Conservation (phyloP, 2,113 vertebrate species). For the Plestiodon gilberti region DNA sequence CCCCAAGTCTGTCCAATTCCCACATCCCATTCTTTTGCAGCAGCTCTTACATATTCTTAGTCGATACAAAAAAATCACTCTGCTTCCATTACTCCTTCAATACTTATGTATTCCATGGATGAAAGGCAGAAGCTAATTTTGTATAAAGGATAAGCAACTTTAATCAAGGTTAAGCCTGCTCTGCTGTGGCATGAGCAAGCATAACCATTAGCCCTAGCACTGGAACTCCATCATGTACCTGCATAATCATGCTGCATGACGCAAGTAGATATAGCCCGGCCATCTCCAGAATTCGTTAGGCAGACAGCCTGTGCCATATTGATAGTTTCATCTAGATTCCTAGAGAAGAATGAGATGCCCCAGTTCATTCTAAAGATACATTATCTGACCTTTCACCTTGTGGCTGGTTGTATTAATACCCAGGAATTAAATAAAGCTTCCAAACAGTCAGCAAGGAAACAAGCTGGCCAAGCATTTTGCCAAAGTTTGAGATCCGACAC, state of each 20-base stretch:
- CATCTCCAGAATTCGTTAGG: not conserved
- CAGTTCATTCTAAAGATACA: conserved; percentile 19
- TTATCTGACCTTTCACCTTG: not conserved
- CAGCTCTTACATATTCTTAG: conserved; percentile 57
- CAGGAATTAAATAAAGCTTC: not conserved
- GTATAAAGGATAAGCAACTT: conserved; percentile 47
- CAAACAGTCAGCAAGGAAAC: not conserved
- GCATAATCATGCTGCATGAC: not conserved
- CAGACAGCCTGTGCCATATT: not conserved
- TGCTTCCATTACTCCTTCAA: conserved; percentile 51
- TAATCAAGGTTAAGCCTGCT: not conserved
- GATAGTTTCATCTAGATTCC: conserved; percentile 20
- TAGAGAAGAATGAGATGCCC: not conserved
- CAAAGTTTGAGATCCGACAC: conserved; percentile 13
- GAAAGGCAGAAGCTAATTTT: conserved; percentile 57
- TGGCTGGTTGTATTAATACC: conserved; percentile 13
- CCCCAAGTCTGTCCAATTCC: conserved; percentile 42
- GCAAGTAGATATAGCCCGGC: not conserved
- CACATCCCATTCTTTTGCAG: conserved; percentile 29
- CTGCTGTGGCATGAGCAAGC: not conserved
- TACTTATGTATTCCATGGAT: conserved; percentile 42
- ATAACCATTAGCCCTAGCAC: conserved; percentile 14
- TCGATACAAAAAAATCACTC: conserved; percentile 51
- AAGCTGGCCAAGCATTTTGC: not conserved
- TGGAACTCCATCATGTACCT: conserved; percentile 25